Evolutionary conservation across 2,888 invertebrate species (phyloP), one percentile per base, ranked within the genome.

Genomic region (Magallana nippona): DNA sequence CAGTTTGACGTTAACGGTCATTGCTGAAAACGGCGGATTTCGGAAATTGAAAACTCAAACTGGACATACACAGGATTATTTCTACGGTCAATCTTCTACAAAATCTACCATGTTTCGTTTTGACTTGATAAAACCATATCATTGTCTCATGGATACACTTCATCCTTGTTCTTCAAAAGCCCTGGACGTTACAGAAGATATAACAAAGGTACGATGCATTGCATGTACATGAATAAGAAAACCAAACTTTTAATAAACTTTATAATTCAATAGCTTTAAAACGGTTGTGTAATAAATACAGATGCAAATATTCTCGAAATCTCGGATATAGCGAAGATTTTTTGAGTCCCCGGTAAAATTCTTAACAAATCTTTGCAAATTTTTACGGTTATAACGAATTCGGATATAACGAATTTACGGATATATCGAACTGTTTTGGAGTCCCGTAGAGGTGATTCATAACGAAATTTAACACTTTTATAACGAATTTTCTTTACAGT

Each of bases 1-100:
- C n/a, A 84, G 84, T 78, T 71, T 84, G 15, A 84, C 84, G 13
- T 32, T 84, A 27, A 79, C 82, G 10, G 84, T 77, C 13, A 79
- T 44, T 13, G 82, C 78, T 11, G 1, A 32, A 1, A 83, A 58
- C 19, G 83, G 83, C 2, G 83, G 83, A 58, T 83, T 56, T 77
- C 56, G 83, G 22, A 22, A 58, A 17, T 15, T 83, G 1, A n/a
- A 10, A 10, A 56, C 58, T n/a, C 32, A 60, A 58, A 57, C 44
- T 10, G 5, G 5, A 1, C 77, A 58, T 77, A 19, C 5, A 19
- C 1, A 22, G 17, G 55, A 83, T 55, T 10, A 3, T 1, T 83
- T 77, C n/a, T 77, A 13, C 44, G 77, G 77, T 0, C 58, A 81
- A 13, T 10, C 44, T 3, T 27, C 71, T 11, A 55, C 10, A 56